phyloP scores from a whole-genome alignment of 2,797 vertebrate genomes.

The Rhabdophis nuchalis region DNA sequence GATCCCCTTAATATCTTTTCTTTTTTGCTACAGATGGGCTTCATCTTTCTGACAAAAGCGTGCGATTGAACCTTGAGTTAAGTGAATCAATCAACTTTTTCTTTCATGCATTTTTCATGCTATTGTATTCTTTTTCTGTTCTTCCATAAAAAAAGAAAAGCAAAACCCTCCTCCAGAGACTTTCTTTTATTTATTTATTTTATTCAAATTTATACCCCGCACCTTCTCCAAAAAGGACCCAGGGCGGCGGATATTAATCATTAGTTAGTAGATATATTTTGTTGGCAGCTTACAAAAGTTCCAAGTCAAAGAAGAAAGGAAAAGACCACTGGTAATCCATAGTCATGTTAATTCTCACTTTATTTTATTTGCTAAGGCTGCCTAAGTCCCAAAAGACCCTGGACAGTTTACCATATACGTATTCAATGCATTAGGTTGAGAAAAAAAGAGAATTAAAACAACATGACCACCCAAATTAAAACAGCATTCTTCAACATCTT shows the following conservation, averaged over 20 bases:
- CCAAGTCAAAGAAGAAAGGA: neutral
- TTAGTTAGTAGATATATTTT: neutral
- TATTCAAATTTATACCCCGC: too few relatives aligned
- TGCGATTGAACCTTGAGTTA: constrained; percentile 6
- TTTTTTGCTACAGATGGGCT: constrained; percentile 34
- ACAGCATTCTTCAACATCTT: neutral
- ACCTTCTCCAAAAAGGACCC: too few relatives aligned
- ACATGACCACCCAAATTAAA: neutral
- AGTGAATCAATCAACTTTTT: neutral
- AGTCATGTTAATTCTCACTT: neutral
- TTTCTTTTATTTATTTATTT: too few relatives aligned
- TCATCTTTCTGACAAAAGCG: constrained; percentile 18
- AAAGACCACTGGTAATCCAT: neutral
- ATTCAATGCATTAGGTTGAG: neutral
- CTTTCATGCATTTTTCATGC: neutral
- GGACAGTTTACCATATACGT: too few relatives aligned
- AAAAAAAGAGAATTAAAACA: neutral
- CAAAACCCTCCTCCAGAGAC: neutral
- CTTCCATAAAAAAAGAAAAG: neutral
- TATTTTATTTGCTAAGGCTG: neutral
- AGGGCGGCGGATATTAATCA: neutral
- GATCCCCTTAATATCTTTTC: constrained; percentile 7
- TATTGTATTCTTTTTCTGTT: neutral
- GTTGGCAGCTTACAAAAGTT: neutral
- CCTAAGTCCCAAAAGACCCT: neutral